phyloP scores from a whole-genome alignment of 2,888 invertebrate species.

The Ecliptopera silaceata region DNA sequence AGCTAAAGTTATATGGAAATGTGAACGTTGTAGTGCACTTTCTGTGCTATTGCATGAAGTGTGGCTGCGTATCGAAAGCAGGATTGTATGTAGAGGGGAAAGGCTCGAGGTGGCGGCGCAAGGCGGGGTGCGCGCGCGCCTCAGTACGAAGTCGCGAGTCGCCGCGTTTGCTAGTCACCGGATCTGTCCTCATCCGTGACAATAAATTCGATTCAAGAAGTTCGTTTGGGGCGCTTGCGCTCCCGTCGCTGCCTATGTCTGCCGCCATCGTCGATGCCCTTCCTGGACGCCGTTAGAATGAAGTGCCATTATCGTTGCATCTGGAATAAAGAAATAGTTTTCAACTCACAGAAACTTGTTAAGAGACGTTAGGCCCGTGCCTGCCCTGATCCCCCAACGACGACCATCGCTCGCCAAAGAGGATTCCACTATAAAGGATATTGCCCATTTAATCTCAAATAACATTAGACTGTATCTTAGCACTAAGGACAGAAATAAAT shows the following conservation, averaged over 20 bases:
- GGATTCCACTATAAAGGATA: conserved; percentile 64
- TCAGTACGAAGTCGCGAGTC: conserved; percentile 61
- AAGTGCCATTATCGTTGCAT: conserved; percentile 93
- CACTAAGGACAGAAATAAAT: conserved; percentile 51
- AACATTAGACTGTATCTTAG: conserved; percentile 62
- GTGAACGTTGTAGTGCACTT: conserved; percentile 41
- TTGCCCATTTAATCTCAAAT: conserved; percentile 69
- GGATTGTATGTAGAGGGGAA: conserved; percentile 42
- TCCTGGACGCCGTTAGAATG: conserved; percentile 81
- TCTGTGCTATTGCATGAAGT: conserved; percentile 25
- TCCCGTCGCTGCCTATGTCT: conserved; percentile 76
- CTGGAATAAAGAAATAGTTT: conserved; percentile 96
- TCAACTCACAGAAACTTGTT: conserved; percentile 95
- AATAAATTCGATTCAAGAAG: conserved; percentile 75
- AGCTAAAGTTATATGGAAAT: conserved; percentile 27
- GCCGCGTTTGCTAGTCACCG: conserved; percentile 68
- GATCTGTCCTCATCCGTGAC: conserved; percentile 64
- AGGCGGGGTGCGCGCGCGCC: conserved; percentile 51
- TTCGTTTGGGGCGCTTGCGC: conserved; percentile 73
- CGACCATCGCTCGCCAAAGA: conserved; percentile 72
- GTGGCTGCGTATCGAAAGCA: conserved; percentile 31
- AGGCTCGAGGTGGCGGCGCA: conserved; percentile 40
- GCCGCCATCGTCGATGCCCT: conserved; percentile 72
- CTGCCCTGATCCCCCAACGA: conserved; percentile 60
- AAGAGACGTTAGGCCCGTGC: conserved; percentile 91